Conservation (phyloP, 2,888 invertebrate species). For the Acleris literana region DNA sequence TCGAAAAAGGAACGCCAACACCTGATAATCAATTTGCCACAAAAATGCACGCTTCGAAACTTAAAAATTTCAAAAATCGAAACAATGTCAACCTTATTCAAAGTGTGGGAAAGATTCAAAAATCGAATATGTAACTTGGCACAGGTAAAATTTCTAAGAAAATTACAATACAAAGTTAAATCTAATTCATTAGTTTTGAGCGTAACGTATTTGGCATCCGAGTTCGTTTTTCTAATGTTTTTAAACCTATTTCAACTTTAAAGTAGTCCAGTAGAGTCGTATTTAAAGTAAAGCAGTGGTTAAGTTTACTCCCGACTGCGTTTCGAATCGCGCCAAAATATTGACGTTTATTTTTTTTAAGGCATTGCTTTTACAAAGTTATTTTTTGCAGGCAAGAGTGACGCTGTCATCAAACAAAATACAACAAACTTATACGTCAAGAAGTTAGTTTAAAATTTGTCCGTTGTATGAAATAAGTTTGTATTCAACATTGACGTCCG, state of each 20-base stretch:
- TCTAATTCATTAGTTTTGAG: conserved; percentile 64
- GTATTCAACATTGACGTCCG: conserved; percentile 37
- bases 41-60: conserved; percentile 53
- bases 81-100: conserved; percentile 33
- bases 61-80: neutral
- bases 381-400: neutral
- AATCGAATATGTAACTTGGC: conserved; percentile 44
- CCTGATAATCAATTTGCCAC: conserved; percentile 74
- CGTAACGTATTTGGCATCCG: conserved; percentile 65
- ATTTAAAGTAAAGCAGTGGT: conserved; percentile 1
- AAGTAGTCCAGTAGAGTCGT: neutral
- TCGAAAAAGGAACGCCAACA: conserved; percentile 42
- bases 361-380: conserved; percentile 13
- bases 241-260: conserved; percentile 8
- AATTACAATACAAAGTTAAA: conserved; percentile 53
- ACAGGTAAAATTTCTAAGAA: conserved; percentile 54
- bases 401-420: neutral
- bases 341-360: conserved; percentile 55
- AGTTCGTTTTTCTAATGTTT: conserved; percentile 11
- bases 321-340: conserved; percentile 77
- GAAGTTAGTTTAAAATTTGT: neutral
- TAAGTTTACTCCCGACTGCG: conserved; percentile 61
- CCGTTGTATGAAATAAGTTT: conserved; percentile 9
- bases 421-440: neutral
- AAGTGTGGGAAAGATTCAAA: conserved; percentile 18